phyloP scores from a whole-genome alignment of 2,797 vertebrate genomes.

The Karalla daura region DNA sequence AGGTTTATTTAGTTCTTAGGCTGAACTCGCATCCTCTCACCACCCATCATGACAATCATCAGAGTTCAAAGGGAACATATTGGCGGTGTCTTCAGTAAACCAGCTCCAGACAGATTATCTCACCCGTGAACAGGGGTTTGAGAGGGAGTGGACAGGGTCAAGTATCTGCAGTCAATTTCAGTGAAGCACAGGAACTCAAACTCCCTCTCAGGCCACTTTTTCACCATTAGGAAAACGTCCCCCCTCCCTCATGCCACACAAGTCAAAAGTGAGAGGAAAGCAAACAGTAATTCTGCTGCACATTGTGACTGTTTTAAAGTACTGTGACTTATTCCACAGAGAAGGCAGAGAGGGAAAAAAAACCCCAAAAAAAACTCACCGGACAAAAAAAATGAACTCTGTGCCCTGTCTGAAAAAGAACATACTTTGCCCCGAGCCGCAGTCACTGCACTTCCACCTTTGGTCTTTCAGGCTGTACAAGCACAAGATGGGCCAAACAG shows the following conservation, averaged over 20 bases:
- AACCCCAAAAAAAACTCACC: not conserved
- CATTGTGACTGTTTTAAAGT: constrained; percentile 1
- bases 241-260: not conserved
- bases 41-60: constrained; percentile 17
- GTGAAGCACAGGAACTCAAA: constrained; percentile 12
- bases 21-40: constrained; percentile 32
- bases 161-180: constrained; percentile 41
- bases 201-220: not conserved
- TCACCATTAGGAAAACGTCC: constrained; percentile 9
- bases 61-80: constrained; percentile 50
- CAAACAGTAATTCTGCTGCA: not conserved
- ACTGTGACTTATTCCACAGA: constrained; percentile 1
- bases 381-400: constrained; percentile 20
- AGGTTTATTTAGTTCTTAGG: constrained; percentile 60
- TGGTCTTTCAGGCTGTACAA: constrained; percentile 46
- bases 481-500: constrained; percentile 18
- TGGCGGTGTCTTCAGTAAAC: constrained; percentile 28
- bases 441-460: constrained; percentile 55
- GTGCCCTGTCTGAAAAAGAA: constrained; percentile 22
- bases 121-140: constrained; percentile 14
- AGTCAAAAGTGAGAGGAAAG: constrained; percentile 3
- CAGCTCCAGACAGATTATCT: constrained; percentile 30
- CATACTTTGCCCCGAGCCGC: constrained; percentile 56
- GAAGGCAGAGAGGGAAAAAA: constrained; percentile 10
- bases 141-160: constrained; percentile 37